Base-by-base conservation (phyloP, 2,797 vertebrate genomes). In the Lerista edwardsae region DNA sequence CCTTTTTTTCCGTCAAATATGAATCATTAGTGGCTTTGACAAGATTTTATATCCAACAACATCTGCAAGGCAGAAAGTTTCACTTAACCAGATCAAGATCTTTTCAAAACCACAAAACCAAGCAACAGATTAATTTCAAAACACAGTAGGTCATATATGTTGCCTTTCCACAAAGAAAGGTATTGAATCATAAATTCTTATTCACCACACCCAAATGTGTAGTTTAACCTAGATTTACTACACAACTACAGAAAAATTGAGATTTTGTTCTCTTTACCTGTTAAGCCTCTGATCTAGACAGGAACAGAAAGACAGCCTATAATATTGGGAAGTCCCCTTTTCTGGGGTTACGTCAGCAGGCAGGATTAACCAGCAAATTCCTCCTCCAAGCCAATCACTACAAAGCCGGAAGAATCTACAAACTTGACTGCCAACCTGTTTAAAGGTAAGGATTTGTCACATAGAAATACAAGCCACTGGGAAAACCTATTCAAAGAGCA, bases 1-100 rank as follows among this genome's bases (percentile, higher is more conserved):
- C n/a, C n/a, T n/a, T 91, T 92, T 84, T 83, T 92, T 87, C 89
- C 91, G 93, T 79, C 80, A 94, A 91, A 90, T 77, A 93, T 72
- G 78, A 91, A 87, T 90, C 88, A 95, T 93, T 93, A 93, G 92
- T 81, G 88, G 93, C 86, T 94, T 89, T 87, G 77, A 91, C 87
- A 67, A 91, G 84, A 89, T 90, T 93, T 93, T 82, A 61, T 6
- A 84, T 88, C 87, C 86, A 91, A 84, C 90, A 90, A 90, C 85
- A 94, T 91, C 86, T 94, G 93, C 80, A 92, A 89, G 92, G 86
- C 77, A 90, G 90, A 11, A 84, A 79, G 90, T 88, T 93, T 92
- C 85, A 81, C 79, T 93, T 88, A 86, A 91, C 81, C 92, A 91
- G 87, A 89, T 79, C 86, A 89, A 88, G 57, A 92, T 89, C 75